phyloP scores from a whole-genome alignment of 1,140 invertebrate species.

The Archivesica marissinica region DNA sequence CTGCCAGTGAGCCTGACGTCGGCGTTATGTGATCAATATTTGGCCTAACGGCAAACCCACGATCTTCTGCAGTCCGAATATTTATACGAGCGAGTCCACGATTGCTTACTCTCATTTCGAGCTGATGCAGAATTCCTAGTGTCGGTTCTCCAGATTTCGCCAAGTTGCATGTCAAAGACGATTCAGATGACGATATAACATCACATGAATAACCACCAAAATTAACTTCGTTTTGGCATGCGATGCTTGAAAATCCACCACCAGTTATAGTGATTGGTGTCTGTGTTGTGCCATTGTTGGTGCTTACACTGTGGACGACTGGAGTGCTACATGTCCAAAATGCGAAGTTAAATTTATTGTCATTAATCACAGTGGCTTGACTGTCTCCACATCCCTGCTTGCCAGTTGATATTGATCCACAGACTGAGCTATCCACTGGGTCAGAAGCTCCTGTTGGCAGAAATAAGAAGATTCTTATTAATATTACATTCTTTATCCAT shows the following conservation, averaged over 20 bases:
- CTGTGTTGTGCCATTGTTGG: conserved; percentile 63
- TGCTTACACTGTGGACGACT: conserved; percentile 57
- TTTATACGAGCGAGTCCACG: conserved; percentile 65
- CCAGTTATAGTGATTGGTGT: conserved; percentile 67
- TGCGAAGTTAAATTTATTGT: conserved; percentile 68
- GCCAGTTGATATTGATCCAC: conserved; percentile 3
- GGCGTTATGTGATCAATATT: conserved; percentile 61
- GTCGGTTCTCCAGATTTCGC: conserved; percentile 32
- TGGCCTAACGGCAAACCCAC: conserved; percentile 66
- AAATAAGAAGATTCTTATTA: background rate
- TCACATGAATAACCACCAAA: conserved; percentile 43
- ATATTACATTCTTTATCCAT: background rate
- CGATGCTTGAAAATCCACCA: conserved; percentile 62
- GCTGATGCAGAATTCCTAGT: conserved; percentile 61
- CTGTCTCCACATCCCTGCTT: conserved; percentile 40
- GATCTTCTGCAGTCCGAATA: conserved; percentile 15
- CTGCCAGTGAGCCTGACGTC: conserved; percentile 64
- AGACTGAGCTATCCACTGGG: conserved; percentile 15
- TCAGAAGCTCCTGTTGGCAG: background rate
- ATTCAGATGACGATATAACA: background rate
- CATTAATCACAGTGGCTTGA: background rate
- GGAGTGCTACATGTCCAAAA: conserved; percentile 71
- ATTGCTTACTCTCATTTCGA: conserved; percentile 68
- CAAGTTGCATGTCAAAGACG: conserved; percentile 38
- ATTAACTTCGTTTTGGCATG: conserved; percentile 69